Conservation (phyloP, 2,888 invertebrate species). For the Chalcosyrphus nemorum region DNA sequence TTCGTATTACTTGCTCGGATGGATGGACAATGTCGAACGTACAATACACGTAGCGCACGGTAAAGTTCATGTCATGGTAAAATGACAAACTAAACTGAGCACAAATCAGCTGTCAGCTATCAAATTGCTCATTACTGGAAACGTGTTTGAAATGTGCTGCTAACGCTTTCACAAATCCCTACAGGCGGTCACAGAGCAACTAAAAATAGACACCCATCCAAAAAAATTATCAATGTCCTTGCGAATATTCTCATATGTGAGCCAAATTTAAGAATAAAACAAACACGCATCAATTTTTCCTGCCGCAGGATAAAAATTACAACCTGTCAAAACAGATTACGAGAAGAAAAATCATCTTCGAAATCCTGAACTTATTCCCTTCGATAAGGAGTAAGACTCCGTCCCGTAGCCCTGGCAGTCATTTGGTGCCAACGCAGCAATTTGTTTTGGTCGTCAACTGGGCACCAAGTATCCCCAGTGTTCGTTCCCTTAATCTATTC, state of each 20-base stretch:
- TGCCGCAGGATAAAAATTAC: conserved; percentile 40
- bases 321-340: conserved; percentile 56
- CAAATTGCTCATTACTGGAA: too few relatives aligned
- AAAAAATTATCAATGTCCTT: background rate
- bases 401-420: conserved; percentile 14
- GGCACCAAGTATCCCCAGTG: conserved; percentile 16
- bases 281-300: conserved; percentile 16
- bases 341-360: conserved; percentile 35
- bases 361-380: conserved; percentile 12
- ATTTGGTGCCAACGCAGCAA: conserved; percentile 35
- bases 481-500: conserved; percentile 52
- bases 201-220: background rate
- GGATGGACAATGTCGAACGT: too few relatives aligned
- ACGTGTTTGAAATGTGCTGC: too few relatives aligned
- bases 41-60: too few relatives aligned
- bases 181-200: background rate
- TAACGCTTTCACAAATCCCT: background rate
- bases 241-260: background rate
- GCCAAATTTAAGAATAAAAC: conserved; percentile 34
- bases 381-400: background rate
- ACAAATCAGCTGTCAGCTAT: too few relatives aligned
- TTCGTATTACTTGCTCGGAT: too few relatives aligned
- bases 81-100: too few relatives aligned
- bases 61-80: too few relatives aligned
- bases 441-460: conserved; percentile 40